Conservation (phyloP, 2,113 vertebrate genomes). For the Oostethus manadensis region DNA sequence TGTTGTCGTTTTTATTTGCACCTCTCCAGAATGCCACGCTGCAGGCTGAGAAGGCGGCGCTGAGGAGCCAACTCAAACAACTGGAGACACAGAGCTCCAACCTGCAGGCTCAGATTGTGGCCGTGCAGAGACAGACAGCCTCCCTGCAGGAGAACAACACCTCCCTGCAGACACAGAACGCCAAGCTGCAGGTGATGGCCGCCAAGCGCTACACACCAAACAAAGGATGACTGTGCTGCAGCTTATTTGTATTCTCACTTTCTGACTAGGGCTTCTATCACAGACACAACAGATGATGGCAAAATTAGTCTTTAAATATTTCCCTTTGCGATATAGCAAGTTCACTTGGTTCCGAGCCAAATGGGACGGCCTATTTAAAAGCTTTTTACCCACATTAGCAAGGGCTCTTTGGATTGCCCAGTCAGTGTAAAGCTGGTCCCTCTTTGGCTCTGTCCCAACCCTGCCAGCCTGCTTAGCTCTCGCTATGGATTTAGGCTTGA, state of each 20-base stretch:
- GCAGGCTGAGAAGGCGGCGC: constrained; percentile 93
- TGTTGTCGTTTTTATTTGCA: neutral
- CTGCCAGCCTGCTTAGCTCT: constrained; percentile 23
- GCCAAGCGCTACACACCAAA: too few relatives aligned
- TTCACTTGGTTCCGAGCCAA: neutral
- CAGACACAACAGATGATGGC: neutral
- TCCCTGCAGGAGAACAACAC: constrained; percentile 95
- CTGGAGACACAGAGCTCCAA: constrained; percentile 92
- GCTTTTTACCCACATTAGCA: neutral
- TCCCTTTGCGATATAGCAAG: neutral
- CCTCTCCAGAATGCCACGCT: constrained; percentile 87
- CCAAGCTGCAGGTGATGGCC: constrained; percentile 86
- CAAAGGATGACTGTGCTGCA: neutral
- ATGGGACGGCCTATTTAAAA: neutral
- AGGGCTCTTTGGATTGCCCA: too few relatives aligned
- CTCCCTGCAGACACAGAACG: constrained; percentile 91
- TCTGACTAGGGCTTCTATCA: neutral
- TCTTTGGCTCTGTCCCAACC: constrained; percentile 6
- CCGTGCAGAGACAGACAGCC: constrained; percentile 89
- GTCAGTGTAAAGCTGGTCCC: neutral
- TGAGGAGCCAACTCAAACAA: constrained; percentile 92
- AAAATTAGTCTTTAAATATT: too few relatives aligned
- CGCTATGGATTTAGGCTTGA: constrained; percentile 38
- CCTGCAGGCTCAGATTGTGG: constrained; percentile 93
- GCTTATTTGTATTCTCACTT: neutral